phyloP scores from a whole-genome alignment of 2,113 vertebrate genomes.

The Egretta garzetta region DNA sequence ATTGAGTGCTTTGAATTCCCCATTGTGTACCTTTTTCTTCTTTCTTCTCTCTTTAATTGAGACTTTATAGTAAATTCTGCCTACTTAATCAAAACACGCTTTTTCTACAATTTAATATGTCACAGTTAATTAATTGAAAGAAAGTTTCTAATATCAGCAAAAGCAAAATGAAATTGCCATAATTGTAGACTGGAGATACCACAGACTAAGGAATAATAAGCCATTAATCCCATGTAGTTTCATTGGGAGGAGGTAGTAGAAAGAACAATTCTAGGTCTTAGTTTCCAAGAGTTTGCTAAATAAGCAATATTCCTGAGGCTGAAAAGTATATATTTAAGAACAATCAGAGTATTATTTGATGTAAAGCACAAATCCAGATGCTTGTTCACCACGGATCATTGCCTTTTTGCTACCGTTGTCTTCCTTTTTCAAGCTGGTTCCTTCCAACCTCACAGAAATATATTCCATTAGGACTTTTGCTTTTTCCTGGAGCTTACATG shows the following conservation, averaged over 20 bases:
- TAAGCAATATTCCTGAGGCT: not conserved
- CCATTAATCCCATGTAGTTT: not conserved
- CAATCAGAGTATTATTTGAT: not conserved
- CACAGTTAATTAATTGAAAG: not conserved
- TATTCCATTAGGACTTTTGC: not conserved
- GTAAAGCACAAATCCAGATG: not conserved
- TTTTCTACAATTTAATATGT: not conserved
- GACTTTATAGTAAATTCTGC: not conserved
- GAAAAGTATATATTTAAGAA: not conserved
- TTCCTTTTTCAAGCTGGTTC: not conserved
- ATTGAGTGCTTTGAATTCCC: not conserved
- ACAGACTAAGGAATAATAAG: accelerated
- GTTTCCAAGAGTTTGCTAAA: not conserved
- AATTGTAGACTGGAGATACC: not conserved
- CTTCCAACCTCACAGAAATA: not conserved
- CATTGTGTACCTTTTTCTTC: not conserved
- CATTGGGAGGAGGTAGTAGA: not conserved
- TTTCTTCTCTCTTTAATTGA: not conserved
- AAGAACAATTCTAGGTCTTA: not conserved
- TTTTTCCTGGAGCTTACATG: not conserved
- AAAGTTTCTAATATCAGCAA: not conserved
- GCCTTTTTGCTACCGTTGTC: not conserved
- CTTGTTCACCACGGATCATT: not conserved
- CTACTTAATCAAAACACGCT: not conserved
- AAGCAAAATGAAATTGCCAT: not conserved